Evolutionary conservation across 2,113 vertebrate species (phyloP).

Genomic region (Spea bombifrons): DNA sequence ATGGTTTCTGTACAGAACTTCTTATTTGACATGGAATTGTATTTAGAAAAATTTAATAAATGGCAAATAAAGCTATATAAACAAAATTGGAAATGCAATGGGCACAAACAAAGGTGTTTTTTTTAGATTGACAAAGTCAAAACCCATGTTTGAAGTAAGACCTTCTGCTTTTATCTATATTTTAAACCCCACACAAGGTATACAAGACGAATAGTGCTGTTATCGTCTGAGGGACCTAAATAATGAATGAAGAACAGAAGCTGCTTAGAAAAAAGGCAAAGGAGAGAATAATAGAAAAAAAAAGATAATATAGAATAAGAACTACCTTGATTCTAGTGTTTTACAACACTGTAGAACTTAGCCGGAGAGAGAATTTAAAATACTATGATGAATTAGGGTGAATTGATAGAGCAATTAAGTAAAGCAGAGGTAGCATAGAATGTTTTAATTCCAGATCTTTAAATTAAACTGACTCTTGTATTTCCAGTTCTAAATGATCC

Average conservation of each 20-base stretch:
- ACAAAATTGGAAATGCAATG: slow-evolving; percentile 30
- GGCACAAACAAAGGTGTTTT: slow-evolving; percentile 30
- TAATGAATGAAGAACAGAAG: slow-evolving; percentile 82
- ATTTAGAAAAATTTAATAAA: not conserved
- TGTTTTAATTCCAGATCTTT: too few relatives aligned
- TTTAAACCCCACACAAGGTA: slow-evolving; percentile 96
- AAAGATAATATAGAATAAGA: slow-evolving; percentile 39
- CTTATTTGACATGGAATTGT: not conserved
- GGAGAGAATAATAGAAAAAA: slow-evolving; percentile 34
- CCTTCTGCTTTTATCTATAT: slow-evolving; percentile 97
- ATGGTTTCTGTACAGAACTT: not conserved
- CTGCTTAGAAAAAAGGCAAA: slow-evolving; percentile 56
- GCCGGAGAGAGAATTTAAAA: not conserved
- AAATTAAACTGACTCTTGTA: too few relatives aligned
- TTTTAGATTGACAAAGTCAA: slow-evolving; percentile 67
- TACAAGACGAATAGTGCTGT: slow-evolving; percentile 82
- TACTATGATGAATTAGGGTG: not conserved
- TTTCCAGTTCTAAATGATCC: too few relatives aligned
- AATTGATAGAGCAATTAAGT: slow-evolving; percentile 8
- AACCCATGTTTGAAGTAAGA: slow-evolving; percentile 79
- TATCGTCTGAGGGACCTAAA: slow-evolving; percentile 80
- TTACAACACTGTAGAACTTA: not conserved
- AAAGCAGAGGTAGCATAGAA: not conserved
- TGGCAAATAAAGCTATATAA: not conserved
- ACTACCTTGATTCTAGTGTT: not conserved